Evolutionary conservation across 2,797 vertebrate genomes (phyloP).

Genomic region (Anisognathus igniventris): DNA sequence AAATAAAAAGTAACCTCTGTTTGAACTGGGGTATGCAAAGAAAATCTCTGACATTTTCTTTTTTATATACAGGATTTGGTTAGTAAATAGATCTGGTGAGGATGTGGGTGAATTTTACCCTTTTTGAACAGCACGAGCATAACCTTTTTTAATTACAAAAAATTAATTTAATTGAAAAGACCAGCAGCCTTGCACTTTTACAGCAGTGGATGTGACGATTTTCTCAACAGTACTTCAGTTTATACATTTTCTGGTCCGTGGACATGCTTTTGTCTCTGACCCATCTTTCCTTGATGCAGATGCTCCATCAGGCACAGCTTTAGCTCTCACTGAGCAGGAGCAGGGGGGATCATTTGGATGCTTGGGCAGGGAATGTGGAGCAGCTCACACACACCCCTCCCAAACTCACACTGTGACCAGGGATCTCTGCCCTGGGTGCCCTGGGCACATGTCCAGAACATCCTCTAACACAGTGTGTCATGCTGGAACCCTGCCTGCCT

Average conservation of each 20-base stretch:
- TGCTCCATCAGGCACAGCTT: background rate
- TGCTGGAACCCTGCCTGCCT: background rate
- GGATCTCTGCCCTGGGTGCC: background rate
- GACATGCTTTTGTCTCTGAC: background rate
- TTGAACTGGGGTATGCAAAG: background rate
- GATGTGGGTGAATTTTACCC: background rate
- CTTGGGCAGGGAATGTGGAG: background rate
- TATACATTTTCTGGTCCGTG: rapidly evolving
- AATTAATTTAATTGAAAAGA: background rate
- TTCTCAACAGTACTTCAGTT: background rate
- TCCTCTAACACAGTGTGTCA: rapidly evolving
- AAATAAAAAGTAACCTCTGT: background rate
- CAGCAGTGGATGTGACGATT: background rate
- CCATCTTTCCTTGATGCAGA: background rate
- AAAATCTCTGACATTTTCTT: background rate
- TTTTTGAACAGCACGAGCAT: background rate
- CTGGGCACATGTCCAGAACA: background rate
- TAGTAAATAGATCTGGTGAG: background rate
- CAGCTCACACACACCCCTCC: background rate
- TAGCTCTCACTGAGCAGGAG: background rate
- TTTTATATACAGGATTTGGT: background rate
- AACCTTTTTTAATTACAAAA: too few relatives aligned
- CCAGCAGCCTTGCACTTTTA: background rate
- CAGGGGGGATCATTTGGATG: background rate
- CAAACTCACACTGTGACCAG: rapidly evolving